These are phyloP conservation scores for Apteryx owenii DNA, from an alignment of 2,113 vertebrate genomes.

Conservation along the genomic window DNA sequence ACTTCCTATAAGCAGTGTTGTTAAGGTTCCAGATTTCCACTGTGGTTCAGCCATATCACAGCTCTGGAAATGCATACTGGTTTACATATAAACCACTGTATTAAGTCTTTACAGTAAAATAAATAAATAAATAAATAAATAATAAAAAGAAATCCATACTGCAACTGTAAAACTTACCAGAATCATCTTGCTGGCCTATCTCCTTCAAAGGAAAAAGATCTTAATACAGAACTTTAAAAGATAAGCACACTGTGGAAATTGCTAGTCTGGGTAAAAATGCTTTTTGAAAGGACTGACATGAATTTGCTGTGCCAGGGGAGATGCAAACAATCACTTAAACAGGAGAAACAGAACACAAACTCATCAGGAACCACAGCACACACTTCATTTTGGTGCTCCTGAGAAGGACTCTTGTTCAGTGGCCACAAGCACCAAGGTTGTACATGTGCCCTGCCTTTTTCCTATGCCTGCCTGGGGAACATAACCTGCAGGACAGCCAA, in stretches of 20 bases:
- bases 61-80: constrained; percentile 12
- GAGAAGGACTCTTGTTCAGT: neutral
- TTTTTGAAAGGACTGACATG: neutral
- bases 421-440: neutral
- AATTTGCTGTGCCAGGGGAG: neutral
- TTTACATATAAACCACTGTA: neutral
- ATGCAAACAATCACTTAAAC: neutral
- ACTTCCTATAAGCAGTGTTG: constrained; percentile 48
- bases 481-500: neutral
- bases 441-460: neutral
- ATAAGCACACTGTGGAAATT: neutral
- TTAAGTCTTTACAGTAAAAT: neutral
- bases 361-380: neutral
- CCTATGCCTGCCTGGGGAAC: neutral
- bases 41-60: constrained; percentile 48
- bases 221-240: neutral
- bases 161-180: neutral
- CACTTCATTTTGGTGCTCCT: neutral
- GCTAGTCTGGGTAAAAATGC: neutral
- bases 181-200: fast-evolving
- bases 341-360: neutral
- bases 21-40: constrained; percentile 60
- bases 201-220: neutral
- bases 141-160: neutral
- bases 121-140: neutral